Conservation (phyloP, 2,113 vertebrate species). For the Tor tambroides region DNA sequence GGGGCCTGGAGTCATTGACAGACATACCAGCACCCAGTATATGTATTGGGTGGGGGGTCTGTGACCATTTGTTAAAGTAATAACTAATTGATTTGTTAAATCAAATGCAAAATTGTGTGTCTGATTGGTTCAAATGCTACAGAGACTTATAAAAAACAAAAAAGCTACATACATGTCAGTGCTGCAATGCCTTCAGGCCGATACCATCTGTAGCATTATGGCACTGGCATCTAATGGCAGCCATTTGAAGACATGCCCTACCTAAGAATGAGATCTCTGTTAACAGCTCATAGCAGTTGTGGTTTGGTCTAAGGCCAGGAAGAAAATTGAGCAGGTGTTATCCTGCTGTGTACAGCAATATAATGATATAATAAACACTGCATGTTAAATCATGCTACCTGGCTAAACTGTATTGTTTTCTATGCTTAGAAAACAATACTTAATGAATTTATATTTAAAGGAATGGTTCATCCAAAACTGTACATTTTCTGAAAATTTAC, state of each 20-base stretch:
- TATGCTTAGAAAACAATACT: too few species aligned
- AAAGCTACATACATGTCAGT: conserved; percentile 2
- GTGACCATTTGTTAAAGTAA: too few species aligned
- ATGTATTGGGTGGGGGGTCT: too few species aligned
- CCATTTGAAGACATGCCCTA: conserved; percentile 29
- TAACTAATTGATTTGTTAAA: too few species aligned
- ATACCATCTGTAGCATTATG: conserved; percentile 51
- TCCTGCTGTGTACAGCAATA: background rate
- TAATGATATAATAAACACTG: conserved; percentile 1
- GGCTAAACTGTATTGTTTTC: background rate
- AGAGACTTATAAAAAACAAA: conserved; percentile 6
- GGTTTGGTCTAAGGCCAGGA: background rate
- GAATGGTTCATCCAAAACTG: too few species aligned
- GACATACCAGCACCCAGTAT: too few species aligned
- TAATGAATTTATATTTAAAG: too few species aligned
- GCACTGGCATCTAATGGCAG: conserved; percentile 47
- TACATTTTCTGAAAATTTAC: too few species aligned
- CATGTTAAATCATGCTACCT: conserved; percentile 14
- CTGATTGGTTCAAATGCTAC: too few species aligned
- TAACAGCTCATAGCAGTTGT: conserved; percentile 5
- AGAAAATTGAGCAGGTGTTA: conserved; percentile 25
- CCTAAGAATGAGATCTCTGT: conserved; percentile 21
- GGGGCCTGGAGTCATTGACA: too few species aligned
- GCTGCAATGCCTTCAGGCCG: conserved; percentile 41
- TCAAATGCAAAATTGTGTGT: too few species aligned